These are phyloP conservation scores for Marcusenius ussheri DNA, from an alignment of 2,113 vertebrate species.

Conservation along the genomic window DNA sequence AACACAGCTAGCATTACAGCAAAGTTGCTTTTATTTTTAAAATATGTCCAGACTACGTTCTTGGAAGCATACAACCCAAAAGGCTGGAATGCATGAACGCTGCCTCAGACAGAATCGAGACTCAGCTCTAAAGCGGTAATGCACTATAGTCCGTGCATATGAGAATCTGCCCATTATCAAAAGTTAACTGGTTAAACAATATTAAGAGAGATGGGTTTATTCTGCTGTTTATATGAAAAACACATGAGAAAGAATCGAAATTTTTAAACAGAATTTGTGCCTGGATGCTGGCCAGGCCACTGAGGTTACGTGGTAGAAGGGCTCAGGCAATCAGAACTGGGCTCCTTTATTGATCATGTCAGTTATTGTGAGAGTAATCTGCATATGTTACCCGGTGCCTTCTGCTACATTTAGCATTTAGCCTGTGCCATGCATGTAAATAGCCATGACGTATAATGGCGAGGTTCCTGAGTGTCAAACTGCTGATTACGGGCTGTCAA, in stretches of 20 bases:
- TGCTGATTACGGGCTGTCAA: background rate
- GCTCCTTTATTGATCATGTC: conserved; percentile 21
- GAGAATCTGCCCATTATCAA: conserved; percentile 22
- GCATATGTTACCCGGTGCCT: background rate
- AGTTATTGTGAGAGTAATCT: conserved; percentile 18
- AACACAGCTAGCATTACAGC: conserved; percentile 6
- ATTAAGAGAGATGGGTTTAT: conserved; percentile 27
- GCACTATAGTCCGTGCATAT: background rate
- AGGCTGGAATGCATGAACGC: conserved; percentile 30
- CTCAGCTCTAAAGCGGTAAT: background rate
- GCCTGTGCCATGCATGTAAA: background rate
- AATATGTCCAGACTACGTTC: conserved; percentile 23
- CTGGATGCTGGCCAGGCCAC: conserved; percentile 21
- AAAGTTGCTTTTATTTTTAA: conserved; percentile 16
- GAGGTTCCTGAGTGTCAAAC: background rate
- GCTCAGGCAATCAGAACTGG: conserved; percentile 20
- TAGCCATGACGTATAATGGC: background rate
- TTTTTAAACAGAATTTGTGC: conserved; percentile 15
- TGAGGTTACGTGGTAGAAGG: conserved; percentile 15
- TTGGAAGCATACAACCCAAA: conserved; percentile 30
- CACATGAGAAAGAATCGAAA: conserved; percentile 34
- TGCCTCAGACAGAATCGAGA: conserved; percentile 20
- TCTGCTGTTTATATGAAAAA: conserved; percentile 38
- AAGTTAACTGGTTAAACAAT: conserved; percentile 14
- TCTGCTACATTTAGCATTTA: background rate